Evolutionary conservation across 2,113 vertebrate species (phyloP), one percentile per base, ranked within the genome.

Genomic region (Cranoglanis bouderius): DNA sequence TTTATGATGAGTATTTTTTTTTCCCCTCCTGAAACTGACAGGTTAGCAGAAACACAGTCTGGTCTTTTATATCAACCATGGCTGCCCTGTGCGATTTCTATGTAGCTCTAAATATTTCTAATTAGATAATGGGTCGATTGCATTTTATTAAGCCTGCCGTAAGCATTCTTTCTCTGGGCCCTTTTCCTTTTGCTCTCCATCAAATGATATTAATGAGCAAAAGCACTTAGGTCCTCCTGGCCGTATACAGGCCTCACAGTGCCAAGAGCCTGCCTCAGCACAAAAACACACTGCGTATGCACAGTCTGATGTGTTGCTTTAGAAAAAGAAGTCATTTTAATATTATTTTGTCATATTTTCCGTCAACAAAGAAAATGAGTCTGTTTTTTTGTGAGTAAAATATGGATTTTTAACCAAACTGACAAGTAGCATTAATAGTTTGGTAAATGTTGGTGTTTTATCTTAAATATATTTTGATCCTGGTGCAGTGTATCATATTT

Each of bases 91-190:
- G 91, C 90, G 91, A 88, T 92, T 92, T 90, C 91, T 93, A 92
- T 94, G 91, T 92, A 94, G 92, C 92, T 89, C 89, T 95, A 94
- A 95, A 95, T 96, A 95, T 95, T 95, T 95, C 94, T 95, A 95
- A 96, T 96, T 95, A 95, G 94, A 94, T 95, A 96, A 96, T 96
- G 94, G 94, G 93, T 90, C 91, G 90, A 94, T 95, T 94, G 92
- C 92, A 85, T 94, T 94, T 92, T 93, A 94, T 93, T 94, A 95
- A 93, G 88, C 90, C 93, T 90, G 93, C 90, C 81, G 94, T 95
- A 94, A 95, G 95, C 95, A 93, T 92, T 95, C 89, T 91, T 90
- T 78, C 65, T 90, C 53, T 67, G 91, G 91, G 82, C 88, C 87
- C 85, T 92, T 83, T 87, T 84, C 77, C 83, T 88, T 74, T 88